Conservation (phyloP, 1,140 invertebrate species). For the Ceratina japonica region DNA sequence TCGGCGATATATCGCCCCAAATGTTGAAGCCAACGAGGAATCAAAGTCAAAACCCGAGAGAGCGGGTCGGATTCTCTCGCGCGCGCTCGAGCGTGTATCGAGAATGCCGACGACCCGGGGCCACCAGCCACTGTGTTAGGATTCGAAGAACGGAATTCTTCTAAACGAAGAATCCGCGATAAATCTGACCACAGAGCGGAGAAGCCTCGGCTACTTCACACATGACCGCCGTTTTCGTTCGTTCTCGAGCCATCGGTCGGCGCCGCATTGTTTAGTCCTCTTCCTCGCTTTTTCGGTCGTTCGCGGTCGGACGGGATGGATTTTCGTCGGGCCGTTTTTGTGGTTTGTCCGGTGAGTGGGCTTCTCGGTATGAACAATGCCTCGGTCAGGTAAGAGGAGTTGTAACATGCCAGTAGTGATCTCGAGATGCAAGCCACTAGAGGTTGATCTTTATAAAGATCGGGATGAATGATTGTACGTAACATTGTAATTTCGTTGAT, state of each 20-base stretch:
- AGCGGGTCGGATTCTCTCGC: conserved; percentile 33
- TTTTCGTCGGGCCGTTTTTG: not conserved
- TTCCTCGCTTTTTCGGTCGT: not conserved
- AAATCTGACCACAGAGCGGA: conserved; percentile 52
- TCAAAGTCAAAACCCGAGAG: conserved; percentile 21
- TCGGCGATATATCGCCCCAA: conserved; percentile 28
- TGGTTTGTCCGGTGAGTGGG: not conserved
- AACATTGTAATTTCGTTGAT: too few relatives aligned
- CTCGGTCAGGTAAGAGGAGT: not conserved
- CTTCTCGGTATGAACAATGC: not conserved
- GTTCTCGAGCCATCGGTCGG: not conserved
- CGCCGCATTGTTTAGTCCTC: conserved; percentile 13
- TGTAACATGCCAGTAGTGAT: too few relatives aligned
- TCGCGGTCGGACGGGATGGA: conserved; percentile 4
- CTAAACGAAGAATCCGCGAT: conserved; percentile 55
- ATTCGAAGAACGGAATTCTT: conserved; percentile 34
- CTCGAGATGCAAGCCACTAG: too few relatives aligned
- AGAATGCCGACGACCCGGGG: not conserved
- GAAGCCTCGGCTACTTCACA: conserved; percentile 45
- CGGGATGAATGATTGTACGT: too few relatives aligned
- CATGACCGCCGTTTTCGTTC: conserved; percentile 45
- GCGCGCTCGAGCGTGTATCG: conserved; percentile 14
- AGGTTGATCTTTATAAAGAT: too few relatives aligned
- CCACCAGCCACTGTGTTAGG: conserved; percentile 33
- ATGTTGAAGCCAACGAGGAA: conserved; percentile 45